These are phyloP conservation scores for Cancer borealis DNA, from an alignment of 2,888 invertebrate genomes.

Conservation along the genomic window DNA sequence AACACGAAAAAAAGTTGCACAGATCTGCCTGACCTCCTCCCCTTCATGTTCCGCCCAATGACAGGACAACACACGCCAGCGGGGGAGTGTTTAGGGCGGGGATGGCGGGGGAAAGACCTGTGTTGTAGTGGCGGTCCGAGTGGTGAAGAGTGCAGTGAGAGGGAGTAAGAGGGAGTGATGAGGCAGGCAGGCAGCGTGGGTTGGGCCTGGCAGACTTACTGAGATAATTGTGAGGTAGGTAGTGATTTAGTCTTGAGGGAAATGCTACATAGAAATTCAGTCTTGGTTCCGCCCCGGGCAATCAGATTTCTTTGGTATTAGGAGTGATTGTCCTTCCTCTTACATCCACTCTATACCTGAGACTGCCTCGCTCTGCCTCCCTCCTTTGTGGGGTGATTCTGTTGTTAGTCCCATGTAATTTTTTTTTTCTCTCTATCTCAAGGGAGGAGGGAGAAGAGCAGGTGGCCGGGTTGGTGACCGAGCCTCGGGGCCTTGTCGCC, in stretches of 20 bases:
- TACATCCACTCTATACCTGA: background rate
- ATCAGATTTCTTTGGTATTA: background rate
- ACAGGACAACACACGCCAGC: background rate
- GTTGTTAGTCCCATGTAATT: background rate
- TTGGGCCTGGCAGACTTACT: background rate
- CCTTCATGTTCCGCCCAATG: background rate
- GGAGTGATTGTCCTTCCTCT: slow-evolving; percentile 2
- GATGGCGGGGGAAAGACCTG: background rate
- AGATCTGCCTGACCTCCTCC: background rate
- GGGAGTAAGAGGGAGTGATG: background rate
- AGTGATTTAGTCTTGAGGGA: background rate
- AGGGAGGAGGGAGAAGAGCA: background rate
- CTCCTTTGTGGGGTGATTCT: background rate
- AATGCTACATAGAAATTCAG: background rate
- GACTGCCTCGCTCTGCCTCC: slow-evolving; percentile 1
- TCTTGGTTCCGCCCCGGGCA: background rate
- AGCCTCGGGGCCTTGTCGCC: background rate
- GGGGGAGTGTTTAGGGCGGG: background rate
- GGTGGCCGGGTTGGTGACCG: slow-evolving; percentile 22
- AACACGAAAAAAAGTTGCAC: background rate
- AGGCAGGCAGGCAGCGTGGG: slow-evolving; percentile 1
- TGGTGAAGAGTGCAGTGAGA: background rate
- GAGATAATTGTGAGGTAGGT: background rate
- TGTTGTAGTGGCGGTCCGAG: background rate
- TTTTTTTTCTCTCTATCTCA: background rate